These are phyloP conservation scores for Magallana nippona DNA, from an alignment of 2,888 invertebrate genomes.

Conservation along the genomic window DNA sequence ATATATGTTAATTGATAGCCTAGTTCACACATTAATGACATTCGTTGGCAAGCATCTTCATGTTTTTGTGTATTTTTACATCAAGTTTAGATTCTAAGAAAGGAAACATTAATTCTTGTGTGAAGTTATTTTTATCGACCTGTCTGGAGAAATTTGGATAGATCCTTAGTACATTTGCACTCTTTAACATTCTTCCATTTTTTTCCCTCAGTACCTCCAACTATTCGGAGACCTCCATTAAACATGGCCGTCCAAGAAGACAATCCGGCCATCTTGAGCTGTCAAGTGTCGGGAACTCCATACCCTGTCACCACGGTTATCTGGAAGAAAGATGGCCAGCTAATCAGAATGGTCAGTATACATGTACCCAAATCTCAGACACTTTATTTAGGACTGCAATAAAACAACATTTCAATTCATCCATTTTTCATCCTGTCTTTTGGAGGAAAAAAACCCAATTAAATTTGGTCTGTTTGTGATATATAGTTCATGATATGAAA, in stretches of 20 bases:
- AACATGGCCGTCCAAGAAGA: slow-evolving; percentile 85
- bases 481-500: no score
- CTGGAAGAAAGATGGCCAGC: slow-evolving; percentile 82
- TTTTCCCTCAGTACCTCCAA: slow-evolving; percentile 83
- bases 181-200: slow-evolving; percentile 19
- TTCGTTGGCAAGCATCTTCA: neutral
- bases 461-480: no score
- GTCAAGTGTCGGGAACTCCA: slow-evolving; percentile 81
- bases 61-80: neutral
- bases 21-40: neutral
- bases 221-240: slow-evolving; percentile 83
- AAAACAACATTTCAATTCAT: no score
- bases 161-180: no score
- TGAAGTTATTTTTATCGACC: neutral
- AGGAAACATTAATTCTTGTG: neutral
- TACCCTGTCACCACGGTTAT: slow-evolving; percentile 84
- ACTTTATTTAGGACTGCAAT: no score
- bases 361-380: neutral
- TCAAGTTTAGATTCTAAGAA: neutral
- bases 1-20: slow-evolving; percentile 4
- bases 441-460: no score
- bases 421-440: no score
- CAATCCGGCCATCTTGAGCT: slow-evolving; percentile 84
- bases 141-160: neutral
- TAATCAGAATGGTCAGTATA: slow-evolving; percentile 67